These are phyloP conservation scores for Brachionus asplanchnoidis DNA, from an alignment of 1,140 invertebrate species.

Conservation along the genomic window DNA sequence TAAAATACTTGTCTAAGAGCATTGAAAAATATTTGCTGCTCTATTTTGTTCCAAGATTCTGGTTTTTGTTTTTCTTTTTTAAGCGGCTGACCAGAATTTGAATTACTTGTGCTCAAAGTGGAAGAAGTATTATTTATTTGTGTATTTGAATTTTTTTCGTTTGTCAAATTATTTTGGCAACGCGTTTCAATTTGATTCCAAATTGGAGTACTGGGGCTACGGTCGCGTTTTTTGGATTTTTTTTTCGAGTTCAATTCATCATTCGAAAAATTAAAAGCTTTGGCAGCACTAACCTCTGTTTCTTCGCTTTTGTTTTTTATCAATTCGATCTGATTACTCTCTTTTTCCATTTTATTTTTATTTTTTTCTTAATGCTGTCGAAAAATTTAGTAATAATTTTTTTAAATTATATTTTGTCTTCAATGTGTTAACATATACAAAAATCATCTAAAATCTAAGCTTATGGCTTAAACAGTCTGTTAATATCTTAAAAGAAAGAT, in stretches of 20 bases:
- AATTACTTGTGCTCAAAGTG: not conserved
- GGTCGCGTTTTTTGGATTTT: constrained; percentile 14
- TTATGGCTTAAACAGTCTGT: not conserved
- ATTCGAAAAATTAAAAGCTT: not conserved
- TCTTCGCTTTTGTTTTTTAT: not conserved
- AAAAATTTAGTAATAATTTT: not conserved
- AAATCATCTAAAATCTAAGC: not conserved
- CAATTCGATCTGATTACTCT: not conserved
- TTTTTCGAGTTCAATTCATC: not conserved
- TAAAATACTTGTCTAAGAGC: constrained; percentile 26
- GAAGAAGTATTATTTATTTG: not conserved
- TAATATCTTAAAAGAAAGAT: not conserved
- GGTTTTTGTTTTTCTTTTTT: constrained; percentile 40
- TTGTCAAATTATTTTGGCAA: not conserved
- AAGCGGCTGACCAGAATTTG: not conserved
- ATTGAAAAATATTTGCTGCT: constrained; percentile 41
- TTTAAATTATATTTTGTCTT: not conserved
- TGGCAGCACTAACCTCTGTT: not conserved
- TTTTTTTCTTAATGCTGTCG: not conserved
- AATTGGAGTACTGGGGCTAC: not conserved
- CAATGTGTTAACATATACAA: not conserved
- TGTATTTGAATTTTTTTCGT: not conserved
- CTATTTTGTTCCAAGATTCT: constrained; percentile 39
- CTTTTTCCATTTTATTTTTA: constrained; percentile 16
- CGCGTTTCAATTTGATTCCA: not conserved